Conservation (phyloP, 2,797 vertebrate genomes). For the Pteronotus mesoamericanus region DNA sequence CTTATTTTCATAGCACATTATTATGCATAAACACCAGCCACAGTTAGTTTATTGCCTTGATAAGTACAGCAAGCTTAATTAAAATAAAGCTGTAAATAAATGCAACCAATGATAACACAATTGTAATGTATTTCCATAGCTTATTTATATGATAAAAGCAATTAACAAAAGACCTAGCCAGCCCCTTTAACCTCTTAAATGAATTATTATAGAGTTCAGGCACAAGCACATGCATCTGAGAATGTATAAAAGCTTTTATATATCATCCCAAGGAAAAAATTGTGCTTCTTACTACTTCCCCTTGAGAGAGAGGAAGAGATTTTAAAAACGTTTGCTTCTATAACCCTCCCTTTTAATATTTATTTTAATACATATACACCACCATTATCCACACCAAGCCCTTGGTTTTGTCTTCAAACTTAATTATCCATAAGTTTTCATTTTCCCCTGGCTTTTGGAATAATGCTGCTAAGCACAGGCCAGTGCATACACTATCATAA, state of each 20-base stretch:
- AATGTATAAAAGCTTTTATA: conserved; percentile 34
- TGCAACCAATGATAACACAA: conserved; percentile 71
- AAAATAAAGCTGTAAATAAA: conserved; percentile 81
- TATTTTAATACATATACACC: conserved; percentile 58
- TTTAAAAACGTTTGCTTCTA: neutral
- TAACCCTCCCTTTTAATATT: conserved; percentile 43
- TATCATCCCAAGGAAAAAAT: neutral
- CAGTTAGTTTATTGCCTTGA: conserved; percentile 74
- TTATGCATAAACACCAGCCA: conserved; percentile 64
- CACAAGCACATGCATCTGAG: conserved; percentile 52
- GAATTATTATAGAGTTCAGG: conserved; percentile 69
- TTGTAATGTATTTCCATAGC: conserved; percentile 71
- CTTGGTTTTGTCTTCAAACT: conserved; percentile 47
- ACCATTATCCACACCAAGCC: conserved; percentile 45
- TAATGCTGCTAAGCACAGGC: conserved; percentile 58
- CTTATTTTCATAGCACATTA: conserved; percentile 71
- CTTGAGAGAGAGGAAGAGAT: neutral
- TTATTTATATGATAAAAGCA: conserved; percentile 76
- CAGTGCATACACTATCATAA: conserved; percentile 59
- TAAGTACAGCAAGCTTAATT: conserved; percentile 79
- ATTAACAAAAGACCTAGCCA: conserved; percentile 68
- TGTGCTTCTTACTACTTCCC: conserved; percentile 1
- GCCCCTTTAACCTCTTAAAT: conserved; percentile 65
- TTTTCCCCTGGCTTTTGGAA: conserved; percentile 17
- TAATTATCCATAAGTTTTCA: conserved; percentile 70